A percentile compares a stretch with the other conserved stretches of the same genome.
These are phyloP conservation scores for Sebastes miniatus DNA, from an alignment of 2,797 vertebrate species.

Conservation along the genomic window DNA sequence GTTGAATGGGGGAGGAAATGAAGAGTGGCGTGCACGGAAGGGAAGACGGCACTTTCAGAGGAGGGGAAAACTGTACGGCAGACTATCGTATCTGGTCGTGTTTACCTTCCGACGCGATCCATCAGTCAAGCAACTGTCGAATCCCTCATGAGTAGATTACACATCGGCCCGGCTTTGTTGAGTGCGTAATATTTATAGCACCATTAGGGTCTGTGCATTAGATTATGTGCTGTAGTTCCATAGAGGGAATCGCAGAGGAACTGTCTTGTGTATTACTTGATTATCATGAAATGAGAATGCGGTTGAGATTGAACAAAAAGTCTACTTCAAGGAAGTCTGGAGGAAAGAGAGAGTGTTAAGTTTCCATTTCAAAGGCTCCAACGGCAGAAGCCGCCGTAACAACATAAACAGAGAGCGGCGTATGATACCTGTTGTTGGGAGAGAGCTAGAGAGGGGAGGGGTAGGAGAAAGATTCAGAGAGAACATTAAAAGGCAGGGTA, in stretches of 20 bases:
- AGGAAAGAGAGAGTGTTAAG: slow-evolving; percentile 35
- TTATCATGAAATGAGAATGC: slow-evolving; percentile 69
- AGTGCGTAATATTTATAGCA: slow-evolving; percentile 69
- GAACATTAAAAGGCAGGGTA: slow-evolving; percentile 64
- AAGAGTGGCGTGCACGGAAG: slow-evolving; percentile 54
- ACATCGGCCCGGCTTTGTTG: slow-evolving; percentile 65
- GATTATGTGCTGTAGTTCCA: slow-evolving; percentile 55
- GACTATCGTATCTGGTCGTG: slow-evolving; percentile 68
- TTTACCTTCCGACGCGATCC: slow-evolving; percentile 67
- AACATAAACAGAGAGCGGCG: slow-evolving; percentile 45
- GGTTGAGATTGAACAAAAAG: slow-evolving; percentile 57
- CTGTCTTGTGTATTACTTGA: slow-evolving; percentile 69
- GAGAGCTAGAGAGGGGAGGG: slow-evolving; percentile 17
- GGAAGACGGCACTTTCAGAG: slow-evolving; percentile 48
- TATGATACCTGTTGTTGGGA: slow-evolving; percentile 51
- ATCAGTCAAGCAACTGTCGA: slow-evolving; percentile 71
- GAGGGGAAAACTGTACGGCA: slow-evolving; percentile 45
- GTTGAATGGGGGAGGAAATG: slow-evolving; percentile 62
- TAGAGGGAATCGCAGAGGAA: slow-evolving; percentile 51
- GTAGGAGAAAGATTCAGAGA: slow-evolving; percentile 17
- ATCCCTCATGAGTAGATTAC: slow-evolving; percentile 71
- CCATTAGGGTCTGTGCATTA: slow-evolving; percentile 62
- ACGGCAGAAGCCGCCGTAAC: slow-evolving; percentile 36
- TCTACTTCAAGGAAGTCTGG: slow-evolving; percentile 57
- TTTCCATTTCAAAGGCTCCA: slow-evolving; percentile 74